Evolutionary conservation across 2,888 invertebrate genomes (phyloP), one percentile per base, ranked within the genome.

Genomic region (Anorthoa munda): DNA sequence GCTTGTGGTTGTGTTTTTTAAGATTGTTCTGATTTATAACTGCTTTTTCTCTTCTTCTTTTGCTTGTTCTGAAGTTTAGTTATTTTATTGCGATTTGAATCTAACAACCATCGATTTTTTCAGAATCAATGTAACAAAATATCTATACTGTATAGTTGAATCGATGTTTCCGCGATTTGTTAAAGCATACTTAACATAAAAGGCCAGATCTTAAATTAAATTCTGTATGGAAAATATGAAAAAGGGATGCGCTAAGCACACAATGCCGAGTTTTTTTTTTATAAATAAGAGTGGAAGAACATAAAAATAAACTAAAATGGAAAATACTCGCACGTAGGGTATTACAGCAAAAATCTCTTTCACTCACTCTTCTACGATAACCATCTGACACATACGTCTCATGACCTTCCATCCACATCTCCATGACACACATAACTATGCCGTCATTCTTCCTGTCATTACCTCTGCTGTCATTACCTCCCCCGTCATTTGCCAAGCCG

Each of bases 401-500:
- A 63, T 77, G 66, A 73, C 59, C 59, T 56, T 50, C 60, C 46
- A 67, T 72, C 64, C 31, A 51, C 58, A 64, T 71, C 50, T 45
- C 31, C 53, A 70, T 21, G 66, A 61, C 69, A 67, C 55, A 73
- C 64, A 79, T 79, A 83, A 70, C 80, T 71, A 67, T 65, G 26
- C 60, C 58, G 66, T 23, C 79, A 69, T 12, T n/a, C 39, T 64
- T 51, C 64, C 48, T 39, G 31, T 31, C 46, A 51, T 73, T 74
- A 48, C 73, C 61, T 66, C 58, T 63, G 21, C 48, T 68, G 39
- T 58, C 85, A 79, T 82, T 72, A 66, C 66, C 71, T 72, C 72
- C 70, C 72, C 71, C 69, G 63, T 72, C 72, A 78, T 86, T 79
- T 74, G 59, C 74, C 60, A 26, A 45, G 50, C 69, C 72, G 66